Conservation (phyloP, 2,888 invertebrate genomes). For the Caenorhabditis wallacei region DNA sequence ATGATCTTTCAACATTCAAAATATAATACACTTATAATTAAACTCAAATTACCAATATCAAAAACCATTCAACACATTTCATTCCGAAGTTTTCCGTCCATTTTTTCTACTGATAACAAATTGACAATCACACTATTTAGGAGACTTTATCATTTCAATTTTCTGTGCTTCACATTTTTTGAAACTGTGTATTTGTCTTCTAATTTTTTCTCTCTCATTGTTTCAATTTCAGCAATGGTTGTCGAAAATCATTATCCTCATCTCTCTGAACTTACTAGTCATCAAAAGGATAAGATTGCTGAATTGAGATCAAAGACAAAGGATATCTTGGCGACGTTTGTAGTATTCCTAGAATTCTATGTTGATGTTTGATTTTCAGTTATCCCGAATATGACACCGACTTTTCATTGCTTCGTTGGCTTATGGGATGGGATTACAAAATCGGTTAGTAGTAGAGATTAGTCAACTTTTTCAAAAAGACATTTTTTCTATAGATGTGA, state of each 20-base stretch:
- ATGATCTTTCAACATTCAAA: neutral
- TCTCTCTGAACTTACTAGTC: constrained; percentile 53
- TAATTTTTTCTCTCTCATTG: constrained; percentile 33
- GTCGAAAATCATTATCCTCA: constrained; percentile 68
- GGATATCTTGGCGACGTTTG: constrained; percentile 55
- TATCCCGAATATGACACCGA: constrained; percentile 77
- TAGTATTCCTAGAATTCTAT: neutral
- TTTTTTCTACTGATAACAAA: constrained; percentile 49
- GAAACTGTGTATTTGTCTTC: constrained; percentile 33
- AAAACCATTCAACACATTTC: constrained; percentile 38
- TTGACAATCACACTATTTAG: constrained; percentile 41
- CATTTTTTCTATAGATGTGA: constrained; percentile 58
- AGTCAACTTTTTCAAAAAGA: neutral
- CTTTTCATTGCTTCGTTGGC: constrained; percentile 78
- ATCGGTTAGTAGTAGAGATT: constrained; percentile 67
- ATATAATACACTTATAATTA: constrained; percentile 3
- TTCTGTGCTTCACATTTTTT: constrained; percentile 31
- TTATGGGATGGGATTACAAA: constrained; percentile 80
- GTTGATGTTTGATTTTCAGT: constrained; percentile 30
- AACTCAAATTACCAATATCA: constrained; percentile 37
- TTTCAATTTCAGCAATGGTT: constrained; percentile 55
- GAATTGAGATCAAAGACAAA: constrained; percentile 65
- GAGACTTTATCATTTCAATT: constrained; percentile 48
- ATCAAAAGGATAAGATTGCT: constrained; percentile 69
- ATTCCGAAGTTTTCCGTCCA: constrained; percentile 17